These are phyloP conservation scores for Thomomys bottae DNA, from an alignment of 2,113 vertebrate species.

Conservation along the genomic window DNA sequence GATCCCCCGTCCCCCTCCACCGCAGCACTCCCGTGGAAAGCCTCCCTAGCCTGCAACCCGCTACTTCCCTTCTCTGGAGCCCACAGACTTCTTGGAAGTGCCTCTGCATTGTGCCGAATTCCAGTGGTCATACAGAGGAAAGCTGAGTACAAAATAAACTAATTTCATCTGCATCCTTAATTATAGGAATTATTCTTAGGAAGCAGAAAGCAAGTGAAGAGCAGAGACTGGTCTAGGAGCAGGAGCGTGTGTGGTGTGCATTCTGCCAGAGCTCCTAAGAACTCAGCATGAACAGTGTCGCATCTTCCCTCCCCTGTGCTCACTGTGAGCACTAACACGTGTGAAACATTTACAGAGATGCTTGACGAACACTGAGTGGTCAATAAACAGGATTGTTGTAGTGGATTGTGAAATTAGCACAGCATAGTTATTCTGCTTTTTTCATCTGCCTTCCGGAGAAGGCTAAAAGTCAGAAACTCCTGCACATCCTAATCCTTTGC, in stretches of 20 bases:
- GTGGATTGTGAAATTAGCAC: neutral
- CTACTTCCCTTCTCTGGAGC: neutral
- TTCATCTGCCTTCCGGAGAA: neutral
- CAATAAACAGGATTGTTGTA: neutral
- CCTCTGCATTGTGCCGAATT: neutral
- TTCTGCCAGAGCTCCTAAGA: neutral
- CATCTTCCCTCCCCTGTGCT: neutral
- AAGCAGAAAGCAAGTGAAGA: neutral
- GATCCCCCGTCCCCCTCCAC: neutral
- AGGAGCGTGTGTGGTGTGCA: neutral
- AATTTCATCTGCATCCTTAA: constrained; percentile 34
- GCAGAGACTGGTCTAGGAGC: neutral
- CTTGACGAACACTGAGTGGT: neutral
- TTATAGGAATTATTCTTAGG: neutral
- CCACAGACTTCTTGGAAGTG: constrained; percentile 34
- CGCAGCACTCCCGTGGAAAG: neutral
- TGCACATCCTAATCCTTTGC: neutral
- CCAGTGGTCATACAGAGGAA: constrained; percentile 25
- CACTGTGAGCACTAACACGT: neutral
- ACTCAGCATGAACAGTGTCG: neutral
- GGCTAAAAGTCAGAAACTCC: neutral
- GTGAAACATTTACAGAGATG: neutral
- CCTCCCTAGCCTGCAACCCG: constrained; percentile 1
- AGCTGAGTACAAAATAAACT: constrained; percentile 31
- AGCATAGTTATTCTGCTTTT: neutral